These are phyloP conservation scores for Acanthococcus lagerstroemiae DNA, from an alignment of 2,888 invertebrate genomes.

Conservation along the genomic window DNA sequence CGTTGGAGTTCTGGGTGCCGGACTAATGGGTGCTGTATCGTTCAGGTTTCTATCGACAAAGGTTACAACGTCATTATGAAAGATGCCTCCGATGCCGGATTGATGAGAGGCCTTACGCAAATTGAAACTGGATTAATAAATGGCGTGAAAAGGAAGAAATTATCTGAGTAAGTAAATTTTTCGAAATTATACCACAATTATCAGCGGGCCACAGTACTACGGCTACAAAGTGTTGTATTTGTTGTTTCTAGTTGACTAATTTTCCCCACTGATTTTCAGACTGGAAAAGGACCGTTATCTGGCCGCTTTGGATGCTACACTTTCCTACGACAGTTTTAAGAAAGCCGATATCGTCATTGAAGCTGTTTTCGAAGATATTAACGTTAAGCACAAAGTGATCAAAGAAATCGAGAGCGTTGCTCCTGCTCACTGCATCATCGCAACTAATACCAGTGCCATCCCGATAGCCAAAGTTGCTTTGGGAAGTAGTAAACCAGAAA, in stretches of 20 bases:
- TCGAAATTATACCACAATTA: background rate
- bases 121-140: slow-evolving; percentile 71
- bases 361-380: slow-evolving; percentile 95
- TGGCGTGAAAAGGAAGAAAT: slow-evolving; percentile 76
- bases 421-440: slow-evolving; percentile 84
- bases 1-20: slow-evolving; percentile 85
- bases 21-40: slow-evolving; percentile 97
- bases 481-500: slow-evolving; percentile 87
- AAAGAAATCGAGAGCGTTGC: slow-evolving; percentile 84
- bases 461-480: slow-evolving; percentile 93
- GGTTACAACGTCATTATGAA: slow-evolving; percentile 83
- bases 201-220: too few relatives aligned
- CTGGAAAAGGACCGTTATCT: slow-evolving; percentile 68
- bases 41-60: slow-evolving; percentile 92
- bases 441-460: slow-evolving; percentile 96
- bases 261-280: slow-evolving; percentile 43
- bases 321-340: slow-evolving; percentile 72
- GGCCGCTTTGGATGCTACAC: slow-evolving; percentile 66
- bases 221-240: background rate
- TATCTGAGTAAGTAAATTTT: slow-evolving; percentile 52
- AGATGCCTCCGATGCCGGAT: slow-evolving; percentile 71
- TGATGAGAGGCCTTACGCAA: slow-evolving; percentile 83
- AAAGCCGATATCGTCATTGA: slow-evolving; percentile 90
- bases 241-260: background rate
- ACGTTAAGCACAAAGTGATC: slow-evolving; percentile 91